Evolutionary conservation across 1,140 invertebrate species (phyloP).

Genomic region (Drosophila erecta): DNA sequence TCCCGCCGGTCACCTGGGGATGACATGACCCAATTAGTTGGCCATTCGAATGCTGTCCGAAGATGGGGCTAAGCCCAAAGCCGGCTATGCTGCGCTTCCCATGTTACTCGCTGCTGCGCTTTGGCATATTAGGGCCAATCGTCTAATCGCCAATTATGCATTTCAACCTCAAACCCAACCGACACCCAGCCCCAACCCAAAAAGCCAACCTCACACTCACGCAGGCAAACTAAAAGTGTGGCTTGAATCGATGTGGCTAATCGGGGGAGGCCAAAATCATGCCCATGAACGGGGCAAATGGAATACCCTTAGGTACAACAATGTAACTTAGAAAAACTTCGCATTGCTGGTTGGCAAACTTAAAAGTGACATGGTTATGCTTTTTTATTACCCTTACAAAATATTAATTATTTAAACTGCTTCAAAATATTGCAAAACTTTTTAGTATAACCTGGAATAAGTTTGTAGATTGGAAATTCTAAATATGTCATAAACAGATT

Average conservation of each 20-base stretch:
- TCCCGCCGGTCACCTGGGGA: constrained; percentile 19
- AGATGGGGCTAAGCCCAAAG: constrained; percentile 42
- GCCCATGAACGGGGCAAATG: constrained; percentile 25
- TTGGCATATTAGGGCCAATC: constrained; percentile 79
- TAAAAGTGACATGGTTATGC: too few relatives aligned
- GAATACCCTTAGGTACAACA: constrained; percentile 21
- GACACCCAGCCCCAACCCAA: not conserved
- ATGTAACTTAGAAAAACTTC: not conserved
- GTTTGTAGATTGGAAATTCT: too few relatives aligned
- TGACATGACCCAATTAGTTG: constrained; percentile 70
- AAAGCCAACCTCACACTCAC: not conserved
- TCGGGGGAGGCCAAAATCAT: constrained; percentile 38
- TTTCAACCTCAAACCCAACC: constrained; percentile 36
- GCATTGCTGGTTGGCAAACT: not conserved
- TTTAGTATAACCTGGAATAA: too few relatives aligned
- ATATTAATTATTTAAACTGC: too few relatives aligned
- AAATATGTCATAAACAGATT: too few relatives aligned
- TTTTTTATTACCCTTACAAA: too few relatives aligned
- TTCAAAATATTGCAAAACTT: too few relatives aligned
- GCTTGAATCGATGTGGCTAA: constrained; percentile 64
- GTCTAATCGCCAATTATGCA: constrained; percentile 83
- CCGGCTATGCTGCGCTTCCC: constrained; percentile 51
- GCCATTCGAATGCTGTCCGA: constrained; percentile 34
- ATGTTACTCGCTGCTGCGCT: constrained; percentile 63
- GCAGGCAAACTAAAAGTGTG: constrained; percentile 26